Percentiles rank a stretch among this genome's conserved stretches.
Conservation (phyloP, 2,888 invertebrate genomes). For the Caenorhabditis drosophilae region DNA sequence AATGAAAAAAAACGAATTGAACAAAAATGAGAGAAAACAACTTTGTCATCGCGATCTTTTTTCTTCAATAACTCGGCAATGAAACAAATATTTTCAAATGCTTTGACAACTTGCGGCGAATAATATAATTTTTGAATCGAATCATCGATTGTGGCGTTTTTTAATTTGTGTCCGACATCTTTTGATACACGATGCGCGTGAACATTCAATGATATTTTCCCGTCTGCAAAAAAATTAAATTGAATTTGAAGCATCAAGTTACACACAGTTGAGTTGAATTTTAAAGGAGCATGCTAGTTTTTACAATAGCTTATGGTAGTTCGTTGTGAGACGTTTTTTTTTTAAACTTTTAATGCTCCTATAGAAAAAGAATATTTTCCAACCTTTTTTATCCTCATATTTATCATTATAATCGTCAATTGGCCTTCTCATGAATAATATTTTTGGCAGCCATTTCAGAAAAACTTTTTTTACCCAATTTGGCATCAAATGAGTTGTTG, state of each 20-base stretch:
- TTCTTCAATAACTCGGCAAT: constrained; percentile 97
- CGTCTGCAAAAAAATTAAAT: constrained; percentile 18
- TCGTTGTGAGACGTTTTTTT: too few relatives aligned
- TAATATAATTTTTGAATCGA: constrained; percentile 56
- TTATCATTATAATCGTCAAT: constrained; percentile 68
- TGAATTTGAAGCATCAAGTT: neutral
- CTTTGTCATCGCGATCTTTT: constrained; percentile 77
- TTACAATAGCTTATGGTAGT: too few relatives aligned
- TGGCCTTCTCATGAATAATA: constrained; percentile 83
- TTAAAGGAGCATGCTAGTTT: too few relatives aligned
- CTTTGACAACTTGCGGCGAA: constrained; percentile 74
- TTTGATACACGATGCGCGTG: constrained; percentile 51
- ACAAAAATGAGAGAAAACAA: constrained; percentile 11
- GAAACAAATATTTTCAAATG: constrained; percentile 90
- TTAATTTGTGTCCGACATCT: constrained; percentile 41
- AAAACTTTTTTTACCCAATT: constrained; percentile 85
- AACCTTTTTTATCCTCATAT: constrained; percentile 29
- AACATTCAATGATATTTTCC: constrained; percentile 52
- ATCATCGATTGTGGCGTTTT: constrained; percentile 49
- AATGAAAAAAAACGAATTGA: neutral
- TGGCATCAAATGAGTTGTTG: constrained; percentile 92
- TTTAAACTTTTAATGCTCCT: too few relatives aligned
- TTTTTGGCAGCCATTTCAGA: constrained; percentile 83
- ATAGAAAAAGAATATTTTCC: too few relatives aligned
- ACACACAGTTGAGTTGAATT: neutral